Base-by-base conservation (phyloP, 1,140 invertebrate species). In the Drosophila rufa region DNA sequence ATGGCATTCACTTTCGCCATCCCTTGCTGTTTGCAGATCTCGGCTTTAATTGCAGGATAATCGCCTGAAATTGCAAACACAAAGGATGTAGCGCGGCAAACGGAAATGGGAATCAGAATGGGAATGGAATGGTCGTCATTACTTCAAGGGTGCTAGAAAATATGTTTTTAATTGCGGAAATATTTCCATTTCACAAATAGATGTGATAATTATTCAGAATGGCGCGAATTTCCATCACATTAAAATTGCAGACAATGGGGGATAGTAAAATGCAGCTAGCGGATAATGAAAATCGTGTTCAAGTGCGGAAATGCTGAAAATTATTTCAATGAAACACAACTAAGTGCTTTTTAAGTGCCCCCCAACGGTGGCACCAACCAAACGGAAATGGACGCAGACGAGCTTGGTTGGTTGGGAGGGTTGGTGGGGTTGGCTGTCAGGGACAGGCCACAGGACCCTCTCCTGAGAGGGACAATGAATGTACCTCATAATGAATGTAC, bases 81-180 rank as follows among this genome's bases (percentile, higher is more conserved):
- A 81, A 82, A 75, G 60, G 65, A 74, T 67, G 56, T 51, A 15
- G 17, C 33, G 19, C 19, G 17, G 57, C 48, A 19, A 40, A 43
- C n/a, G 43, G 42, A 60, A 50, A 51, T 57, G 42, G 14, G 55
- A 53, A 62, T 61, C 25, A 30, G 30, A 40, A 47, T 42, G 43
- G 30, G 40, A 38, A 17, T 36, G 73, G 51, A 75, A 68, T 47
- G 65, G 66, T 60, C 62, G 58, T 65, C 74, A 83, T 78, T 89
- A 65, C 79, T 68, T 89, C 15, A 70, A 87, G 84, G 48, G 80
- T 62, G 36, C 84, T 84, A 80, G 84, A 89, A 77, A 87, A 89
- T 80, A 75, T 75, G 77, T 73, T 84, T 84, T 89, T 84, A 89
- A 89, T 89, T 84, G 81, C 84, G 80, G 80, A 89, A 90, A 90